These are phyloP conservation scores for Heterohyrax brucei DNA, from an alignment of 2,797 vertebrate species.

Conservation along the genomic window DNA sequence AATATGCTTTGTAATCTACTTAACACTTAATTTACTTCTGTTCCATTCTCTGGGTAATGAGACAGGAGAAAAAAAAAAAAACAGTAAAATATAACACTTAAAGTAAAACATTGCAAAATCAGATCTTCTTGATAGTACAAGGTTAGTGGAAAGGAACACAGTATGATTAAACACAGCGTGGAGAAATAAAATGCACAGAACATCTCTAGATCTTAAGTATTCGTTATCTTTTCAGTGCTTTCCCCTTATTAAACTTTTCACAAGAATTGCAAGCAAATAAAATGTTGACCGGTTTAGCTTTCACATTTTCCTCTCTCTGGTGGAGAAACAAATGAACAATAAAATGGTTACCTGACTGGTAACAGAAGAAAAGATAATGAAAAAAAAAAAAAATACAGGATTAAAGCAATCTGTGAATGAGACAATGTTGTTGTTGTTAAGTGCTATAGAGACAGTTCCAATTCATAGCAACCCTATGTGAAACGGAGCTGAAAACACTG, in stretches of 20 bases:
- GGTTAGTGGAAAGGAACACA: neutral
- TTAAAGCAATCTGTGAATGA: constrained; percentile 4
- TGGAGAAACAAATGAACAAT: constrained; percentile 55
- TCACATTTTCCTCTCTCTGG: constrained; percentile 40
- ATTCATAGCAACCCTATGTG: too few relatives aligned
- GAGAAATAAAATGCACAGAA: constrained; percentile 52
- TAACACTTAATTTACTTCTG: constrained; percentile 28
- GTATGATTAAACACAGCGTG: neutral
- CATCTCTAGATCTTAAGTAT: neutral
- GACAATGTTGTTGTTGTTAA: neutral
- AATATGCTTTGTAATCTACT: constrained; percentile 16
- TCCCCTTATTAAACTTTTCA: constrained; percentile 55
- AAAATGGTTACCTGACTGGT: constrained; percentile 16
- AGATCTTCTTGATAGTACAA: neutral
- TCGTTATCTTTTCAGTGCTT: constrained; percentile 29
- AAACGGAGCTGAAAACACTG: too few relatives aligned
- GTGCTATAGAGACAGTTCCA: too few relatives aligned
- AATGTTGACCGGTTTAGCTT: constrained; percentile 58
- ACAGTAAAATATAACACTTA: constrained; percentile 15
- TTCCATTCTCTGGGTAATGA: constrained; percentile 52
- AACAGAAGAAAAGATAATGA: constrained; percentile 6
- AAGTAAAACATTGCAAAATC: neutral
- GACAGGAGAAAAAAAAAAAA: neutral
- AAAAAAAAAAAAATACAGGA: constrained; percentile 47
- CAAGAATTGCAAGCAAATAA: constrained; percentile 66